phyloP scores from a whole-genome alignment of 2,113 vertebrate species.

The Vombatus ursinus region DNA sequence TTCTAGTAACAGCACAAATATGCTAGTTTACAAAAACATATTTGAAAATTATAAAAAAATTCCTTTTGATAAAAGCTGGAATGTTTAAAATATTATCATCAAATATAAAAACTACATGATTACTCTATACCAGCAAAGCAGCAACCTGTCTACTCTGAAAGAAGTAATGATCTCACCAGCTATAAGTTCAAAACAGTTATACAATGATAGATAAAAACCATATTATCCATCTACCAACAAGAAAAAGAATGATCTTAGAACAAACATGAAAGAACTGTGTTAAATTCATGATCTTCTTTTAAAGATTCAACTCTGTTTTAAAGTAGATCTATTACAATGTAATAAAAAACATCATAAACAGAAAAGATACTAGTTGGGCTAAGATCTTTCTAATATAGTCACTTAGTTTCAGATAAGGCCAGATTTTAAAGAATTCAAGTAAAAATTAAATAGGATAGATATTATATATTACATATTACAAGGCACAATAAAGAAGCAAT shows the following conservation, averaged over 20 bases:
- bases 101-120: slow-evolving; percentile 51
- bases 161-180: slow-evolving; percentile 7
- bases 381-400: slow-evolving; percentile 30
- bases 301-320: background rate
- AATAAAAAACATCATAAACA: slow-evolving; percentile 32
- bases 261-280: background rate
- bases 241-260: slow-evolving; percentile 8
- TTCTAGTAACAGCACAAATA: slow-evolving; percentile 26
- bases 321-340: slow-evolving; percentile 28
- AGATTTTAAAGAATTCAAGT: slow-evolving; percentile 34
- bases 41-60: slow-evolving; percentile 30
- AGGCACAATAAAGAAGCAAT: slow-evolving; percentile 17
- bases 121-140: slow-evolving; percentile 20
- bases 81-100: slow-evolving; percentile 16
- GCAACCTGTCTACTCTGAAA: background rate
- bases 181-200: slow-evolving; percentile 29
- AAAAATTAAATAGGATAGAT: slow-evolving; percentile 27
- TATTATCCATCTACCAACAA: background rate
- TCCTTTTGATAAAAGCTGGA: slow-evolving; percentile 44
- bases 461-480: background rate
- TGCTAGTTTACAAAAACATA: slow-evolving; percentile 23
- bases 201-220: slow-evolving; percentile 19
- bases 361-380: background rate
- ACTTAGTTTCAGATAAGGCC: slow-evolving; percentile 2
- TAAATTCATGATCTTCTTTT: background rate